Evolutionary conservation across 2,113 vertebrate genomes (phyloP), one percentile per base, ranked within the genome.

Genomic region (Callipepla californica): DNA sequence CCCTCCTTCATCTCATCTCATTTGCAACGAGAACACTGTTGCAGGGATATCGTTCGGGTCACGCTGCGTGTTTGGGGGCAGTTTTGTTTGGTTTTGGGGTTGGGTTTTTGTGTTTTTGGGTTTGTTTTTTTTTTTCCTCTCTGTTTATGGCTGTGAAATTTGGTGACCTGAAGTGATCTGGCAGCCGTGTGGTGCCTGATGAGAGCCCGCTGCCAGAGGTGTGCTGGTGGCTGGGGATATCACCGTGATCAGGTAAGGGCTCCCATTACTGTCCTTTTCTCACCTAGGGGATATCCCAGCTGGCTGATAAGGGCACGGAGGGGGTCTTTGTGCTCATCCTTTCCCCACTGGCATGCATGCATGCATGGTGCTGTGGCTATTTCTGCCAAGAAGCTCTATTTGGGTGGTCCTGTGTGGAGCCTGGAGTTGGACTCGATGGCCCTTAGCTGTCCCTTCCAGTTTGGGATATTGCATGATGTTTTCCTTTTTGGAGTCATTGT

Each of bases 1-100:
- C 92, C 95, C 92, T 96, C 90, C 96, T 94, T 94, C 92, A 68
- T 92, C 82, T 92, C 68, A 19, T 93, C 91, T 92, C 84, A 91
- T 92, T 95, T 90, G 94, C 86, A 95, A 73, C 11, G 26, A 96
- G 95, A 48, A 69, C 78, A 28, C 65, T 77, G 21, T 86, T 91
- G 90, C 95, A 96, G 94, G 91, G 87, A 81, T 76, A 85, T 90
- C 90, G 68, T 91, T 81, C 68, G 80, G 92, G 95, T 95, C 92
- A 95, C 80, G 80, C 90, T 73, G 85, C 90, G 95, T 94, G 91
- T 89, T 92, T 28, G 32, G 82, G 86, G 92, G 47, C 74, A 83
- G 84, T 93, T 47, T 48, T 16, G 47, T n/a, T 74, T 80, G 28
- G 63, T 42, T 93, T 92, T 5, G 87, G 78, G 34, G 0, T 21